These are phyloP conservation scores for Chunga burmeisteri DNA, from an alignment of 2,113 vertebrate genomes.

Conservation along the genomic window DNA sequence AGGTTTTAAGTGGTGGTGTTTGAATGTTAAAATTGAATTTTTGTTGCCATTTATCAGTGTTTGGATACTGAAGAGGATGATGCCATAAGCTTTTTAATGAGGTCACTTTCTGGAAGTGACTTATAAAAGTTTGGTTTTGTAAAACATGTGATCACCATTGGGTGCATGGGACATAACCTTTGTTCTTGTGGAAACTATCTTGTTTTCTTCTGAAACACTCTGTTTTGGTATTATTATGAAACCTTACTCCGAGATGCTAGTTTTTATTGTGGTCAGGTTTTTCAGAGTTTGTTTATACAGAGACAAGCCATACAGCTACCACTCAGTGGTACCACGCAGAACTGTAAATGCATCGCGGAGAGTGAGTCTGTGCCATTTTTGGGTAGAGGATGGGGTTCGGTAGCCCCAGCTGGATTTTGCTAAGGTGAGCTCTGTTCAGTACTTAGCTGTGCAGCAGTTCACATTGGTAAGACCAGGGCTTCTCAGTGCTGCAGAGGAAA, in stretches of 20 bases:
- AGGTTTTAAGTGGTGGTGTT: neutral
- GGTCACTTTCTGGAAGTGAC: neutral
- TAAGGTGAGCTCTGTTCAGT: neutral
- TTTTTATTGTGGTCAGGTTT: neutral
- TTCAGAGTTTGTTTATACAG: neutral
- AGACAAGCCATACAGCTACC: neutral
- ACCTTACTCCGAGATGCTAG: neutral
- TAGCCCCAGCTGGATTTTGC: neutral
- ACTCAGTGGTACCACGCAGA: fast-evolving
- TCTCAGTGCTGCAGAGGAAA: neutral
- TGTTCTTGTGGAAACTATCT: neutral
- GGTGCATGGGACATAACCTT: neutral
- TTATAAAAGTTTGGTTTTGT: neutral
- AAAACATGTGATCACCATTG: neutral
- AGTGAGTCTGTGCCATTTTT: neutral
- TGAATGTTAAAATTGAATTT: neutral
- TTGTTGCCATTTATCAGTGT: neutral
- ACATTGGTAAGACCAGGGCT: fast-evolving
- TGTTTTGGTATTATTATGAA: neutral
- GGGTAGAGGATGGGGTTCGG: fast-evolving
- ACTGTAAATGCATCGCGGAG: neutral
- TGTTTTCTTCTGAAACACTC: neutral
- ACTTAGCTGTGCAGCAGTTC: neutral
- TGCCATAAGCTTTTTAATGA: neutral
- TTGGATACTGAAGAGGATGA: neutral